phyloP scores from a whole-genome alignment of 2,113 vertebrate genomes.

The Dicerorhinus sumatrensis region DNA sequence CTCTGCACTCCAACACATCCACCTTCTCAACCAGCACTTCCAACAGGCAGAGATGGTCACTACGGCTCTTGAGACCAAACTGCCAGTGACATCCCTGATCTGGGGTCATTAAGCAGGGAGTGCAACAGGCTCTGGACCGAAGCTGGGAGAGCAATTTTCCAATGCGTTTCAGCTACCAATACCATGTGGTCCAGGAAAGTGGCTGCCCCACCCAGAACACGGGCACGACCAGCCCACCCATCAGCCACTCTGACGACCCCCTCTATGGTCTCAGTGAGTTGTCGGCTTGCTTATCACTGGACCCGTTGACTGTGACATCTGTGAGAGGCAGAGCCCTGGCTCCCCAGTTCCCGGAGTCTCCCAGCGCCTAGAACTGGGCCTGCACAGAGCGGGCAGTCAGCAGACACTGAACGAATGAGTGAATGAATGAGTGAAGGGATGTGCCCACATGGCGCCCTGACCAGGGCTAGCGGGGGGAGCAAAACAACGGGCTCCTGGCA shows the following conservation, averaged over 20 bases:
- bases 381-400: background rate
- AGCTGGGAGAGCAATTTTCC: background rate
- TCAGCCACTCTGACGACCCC: background rate
- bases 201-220: rapidly evolving
- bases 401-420: background rate
- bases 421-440: too few species aligned
- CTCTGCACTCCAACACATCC: rapidly evolving
- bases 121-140: too few species aligned
- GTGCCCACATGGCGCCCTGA: rapidly evolving
- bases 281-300: background rate
- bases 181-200: background rate
- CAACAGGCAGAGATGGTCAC: background rate
- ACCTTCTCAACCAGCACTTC: background rate
- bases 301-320: rapidly evolving
- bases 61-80: background rate
- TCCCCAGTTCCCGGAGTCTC: background rate
- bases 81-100: background rate
- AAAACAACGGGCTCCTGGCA: background rate
- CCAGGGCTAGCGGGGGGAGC: background rate
- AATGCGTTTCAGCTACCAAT: background rate
- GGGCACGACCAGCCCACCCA: background rate
- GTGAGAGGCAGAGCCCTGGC: rapidly evolving
- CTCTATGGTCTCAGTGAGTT: background rate
- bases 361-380: background rate
- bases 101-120: rapidly evolving